phyloP scores from a whole-genome alignment of 2,113 vertebrate species.

The Phrynosoma platyrhinos region DNA sequence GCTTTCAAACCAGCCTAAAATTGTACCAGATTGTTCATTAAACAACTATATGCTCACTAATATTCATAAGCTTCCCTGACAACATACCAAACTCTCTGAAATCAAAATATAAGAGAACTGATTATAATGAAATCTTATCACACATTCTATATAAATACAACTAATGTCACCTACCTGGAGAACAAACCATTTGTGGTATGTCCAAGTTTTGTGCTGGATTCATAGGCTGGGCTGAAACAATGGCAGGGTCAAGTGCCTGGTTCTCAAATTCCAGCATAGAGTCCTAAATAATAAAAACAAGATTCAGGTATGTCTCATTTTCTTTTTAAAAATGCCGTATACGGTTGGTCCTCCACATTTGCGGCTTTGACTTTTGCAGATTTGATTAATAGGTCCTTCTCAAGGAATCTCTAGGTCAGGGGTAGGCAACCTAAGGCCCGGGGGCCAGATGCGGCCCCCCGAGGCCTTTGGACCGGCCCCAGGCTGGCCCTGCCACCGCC shows the following conservation, averaged over 20 bases:
- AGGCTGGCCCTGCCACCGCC: too few relatives aligned
- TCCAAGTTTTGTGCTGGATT: slow-evolving; percentile 89
- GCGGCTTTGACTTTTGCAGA: too few relatives aligned
- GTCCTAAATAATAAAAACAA: slow-evolving; percentile 78
- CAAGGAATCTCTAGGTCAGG: too few relatives aligned
- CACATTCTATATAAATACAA: slow-evolving; percentile 41
- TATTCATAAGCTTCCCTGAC: not conserved
- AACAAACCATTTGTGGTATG: slow-evolving; percentile 90
- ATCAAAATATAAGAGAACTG: not conserved
- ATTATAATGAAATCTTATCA: not conserved
- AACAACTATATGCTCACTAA: not conserved
- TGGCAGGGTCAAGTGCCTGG: slow-evolving; percentile 94
- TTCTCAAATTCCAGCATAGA: slow-evolving; percentile 98
- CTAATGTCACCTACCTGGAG: slow-evolving; percentile 82
- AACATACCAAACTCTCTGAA: not conserved
- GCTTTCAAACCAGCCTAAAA: not conserved
- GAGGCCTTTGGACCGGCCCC: too few relatives aligned
- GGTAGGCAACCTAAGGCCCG: too few relatives aligned
- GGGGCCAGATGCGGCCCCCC: too few relatives aligned
- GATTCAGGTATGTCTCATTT: not conserved
- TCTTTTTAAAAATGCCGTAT: accelerated
- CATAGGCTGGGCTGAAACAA: slow-evolving; percentile 98
- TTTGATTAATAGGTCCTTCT: too few relatives aligned
- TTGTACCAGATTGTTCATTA: not conserved
- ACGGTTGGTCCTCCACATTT: too few relatives aligned